These are phyloP conservation scores for Anseranas semipalmata DNA, from an alignment of 2,113 vertebrate genomes.

Conservation along the genomic window DNA sequence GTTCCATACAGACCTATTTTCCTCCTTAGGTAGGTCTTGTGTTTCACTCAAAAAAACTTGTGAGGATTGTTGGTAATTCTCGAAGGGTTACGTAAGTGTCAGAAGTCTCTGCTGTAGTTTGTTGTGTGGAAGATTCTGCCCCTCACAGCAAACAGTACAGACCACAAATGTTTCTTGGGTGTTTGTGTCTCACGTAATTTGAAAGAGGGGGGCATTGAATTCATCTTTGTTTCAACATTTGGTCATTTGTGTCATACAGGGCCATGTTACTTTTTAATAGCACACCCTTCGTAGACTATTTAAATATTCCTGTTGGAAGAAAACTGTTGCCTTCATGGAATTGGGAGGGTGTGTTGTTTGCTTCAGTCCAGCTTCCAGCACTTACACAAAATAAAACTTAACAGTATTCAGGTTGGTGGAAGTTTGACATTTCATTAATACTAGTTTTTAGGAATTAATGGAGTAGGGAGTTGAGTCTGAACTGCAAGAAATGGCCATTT, in stretches of 20 bases:
- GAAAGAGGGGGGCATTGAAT: not conserved
- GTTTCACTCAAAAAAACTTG: not conserved
- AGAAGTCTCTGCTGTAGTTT: not conserved
- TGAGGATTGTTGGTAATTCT: not conserved
- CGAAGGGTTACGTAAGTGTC: not conserved
- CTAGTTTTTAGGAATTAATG: not conserved
- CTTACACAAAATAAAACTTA: not conserved
- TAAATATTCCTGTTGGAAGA: not conserved
- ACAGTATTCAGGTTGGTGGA: not conserved
- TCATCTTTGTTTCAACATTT: not conserved
- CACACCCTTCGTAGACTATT: not conserved
- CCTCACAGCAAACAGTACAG: accelerated
- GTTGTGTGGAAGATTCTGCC: not conserved
- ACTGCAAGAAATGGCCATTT: not conserved
- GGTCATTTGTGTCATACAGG: not conserved
- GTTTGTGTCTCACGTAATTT: not conserved
- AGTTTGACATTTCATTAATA: not conserved
- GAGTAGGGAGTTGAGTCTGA: not conserved
- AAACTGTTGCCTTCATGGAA: not conserved
- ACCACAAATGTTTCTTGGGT: not conserved
- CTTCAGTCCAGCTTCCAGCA: not conserved
- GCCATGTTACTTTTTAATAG: not conserved
- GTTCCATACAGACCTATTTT: not conserved
- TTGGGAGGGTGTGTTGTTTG: not conserved
- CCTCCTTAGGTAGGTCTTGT: not conserved